Conservation (phyloP, 1,140 invertebrate genomes). For the Parapsyche elsis region DNA sequence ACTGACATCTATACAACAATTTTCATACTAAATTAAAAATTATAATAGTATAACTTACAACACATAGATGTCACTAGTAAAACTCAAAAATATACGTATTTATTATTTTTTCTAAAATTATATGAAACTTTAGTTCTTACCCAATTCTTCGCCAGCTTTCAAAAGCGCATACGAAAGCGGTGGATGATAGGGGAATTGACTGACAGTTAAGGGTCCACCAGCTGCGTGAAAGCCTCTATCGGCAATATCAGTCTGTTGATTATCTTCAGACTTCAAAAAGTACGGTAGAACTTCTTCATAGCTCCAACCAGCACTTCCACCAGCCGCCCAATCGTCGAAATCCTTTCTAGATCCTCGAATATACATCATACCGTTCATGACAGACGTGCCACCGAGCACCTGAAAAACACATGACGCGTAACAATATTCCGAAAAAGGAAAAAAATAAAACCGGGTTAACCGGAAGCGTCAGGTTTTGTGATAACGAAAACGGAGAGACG, state of each 20-base stretch:
- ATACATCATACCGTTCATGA: constrained; percentile 98
- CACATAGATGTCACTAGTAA: too few relatives aligned
- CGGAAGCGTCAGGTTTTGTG: not conserved
- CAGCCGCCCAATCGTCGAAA: constrained; percentile 89
- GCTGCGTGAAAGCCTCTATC: constrained; percentile 81
- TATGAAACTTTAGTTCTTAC: too few relatives aligned
- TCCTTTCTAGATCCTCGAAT: constrained; percentile 91
- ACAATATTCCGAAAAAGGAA: not conserved
- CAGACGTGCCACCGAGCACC: constrained; percentile 91
- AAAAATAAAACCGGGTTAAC: not conserved
- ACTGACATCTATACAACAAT: not conserved
- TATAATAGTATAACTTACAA: too few relatives aligned
- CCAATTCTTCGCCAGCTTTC: constrained; percentile 84
- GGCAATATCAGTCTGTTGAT: constrained; percentile 71
- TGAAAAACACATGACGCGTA: constrained; percentile 56
- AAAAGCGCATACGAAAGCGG: constrained; percentile 85
- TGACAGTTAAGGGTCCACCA: constrained; percentile 82
- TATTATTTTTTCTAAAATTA: too few relatives aligned
- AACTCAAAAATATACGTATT: too few relatives aligned
- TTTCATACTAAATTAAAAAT: not conserved
- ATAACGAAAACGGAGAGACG: constrained; percentile 10
- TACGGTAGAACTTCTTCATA: constrained; percentile 90
- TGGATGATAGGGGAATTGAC: constrained; percentile 87
- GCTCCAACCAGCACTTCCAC: constrained; percentile 90
- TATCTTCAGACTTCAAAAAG: constrained; percentile 89